Percentiles rank a stretch among this genome's conserved stretches.
These are phyloP conservation scores for Uropetala carovei DNA, from an alignment of 2,888 invertebrate genomes.

Conservation along the genomic window DNA sequence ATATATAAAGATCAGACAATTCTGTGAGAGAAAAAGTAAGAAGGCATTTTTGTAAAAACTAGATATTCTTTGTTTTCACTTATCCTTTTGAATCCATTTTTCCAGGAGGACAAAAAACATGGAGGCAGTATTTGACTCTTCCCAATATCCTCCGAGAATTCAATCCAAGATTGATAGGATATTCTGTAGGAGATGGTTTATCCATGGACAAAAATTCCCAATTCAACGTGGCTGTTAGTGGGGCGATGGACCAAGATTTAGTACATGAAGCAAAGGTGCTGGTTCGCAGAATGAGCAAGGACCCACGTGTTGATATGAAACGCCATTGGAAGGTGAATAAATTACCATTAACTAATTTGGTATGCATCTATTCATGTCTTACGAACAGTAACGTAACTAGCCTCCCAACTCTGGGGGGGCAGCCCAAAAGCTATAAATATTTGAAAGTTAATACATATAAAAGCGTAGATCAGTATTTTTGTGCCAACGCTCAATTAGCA, in stretches of 20 bases:
- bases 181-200: slow-evolving; percentile 85
- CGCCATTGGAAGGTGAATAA: slow-evolving; percentile 83
- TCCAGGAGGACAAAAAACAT: slow-evolving; percentile 82
- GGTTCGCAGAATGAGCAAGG: slow-evolving; percentile 81
- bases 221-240: slow-evolving; percentile 85
- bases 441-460: no score
- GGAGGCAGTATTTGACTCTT: slow-evolving; percentile 83
- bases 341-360: not conserved
- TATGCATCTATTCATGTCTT: no score
- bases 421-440: no score
- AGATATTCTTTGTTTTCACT: not conserved
- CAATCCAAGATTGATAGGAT: slow-evolving; percentile 83
- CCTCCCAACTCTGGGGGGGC: no score
- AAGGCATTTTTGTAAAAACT: not conserved
- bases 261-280: slow-evolving; percentile 83
- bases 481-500: no score
- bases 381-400: no score
- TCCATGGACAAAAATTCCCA: slow-evolving; percentile 72
- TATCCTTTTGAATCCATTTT: not conserved
- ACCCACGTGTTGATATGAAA: slow-evolving; percentile 79
- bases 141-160: slow-evolving; percentile 86
- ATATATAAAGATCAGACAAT: no score
- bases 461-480: no score
- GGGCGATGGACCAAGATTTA: slow-evolving; percentile 84
- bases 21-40: not conserved